Percentiles rank a stretch among this genome's conserved stretches.
phyloP scores from a whole-genome alignment of 2,888 invertebrate species.

The Drosophila lutescens region DNA sequence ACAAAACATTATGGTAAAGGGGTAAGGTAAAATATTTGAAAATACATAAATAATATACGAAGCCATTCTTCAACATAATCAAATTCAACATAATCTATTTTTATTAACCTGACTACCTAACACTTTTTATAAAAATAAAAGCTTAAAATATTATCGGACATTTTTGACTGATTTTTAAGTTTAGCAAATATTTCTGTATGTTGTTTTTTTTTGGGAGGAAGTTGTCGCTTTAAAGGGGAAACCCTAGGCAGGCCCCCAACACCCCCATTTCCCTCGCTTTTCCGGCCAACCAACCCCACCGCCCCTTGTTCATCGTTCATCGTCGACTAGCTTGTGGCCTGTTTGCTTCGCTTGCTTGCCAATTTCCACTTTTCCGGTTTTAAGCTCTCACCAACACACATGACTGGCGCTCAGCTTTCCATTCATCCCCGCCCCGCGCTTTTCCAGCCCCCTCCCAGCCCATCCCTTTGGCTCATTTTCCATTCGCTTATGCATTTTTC shows the following conservation, averaged over 20 bases:
- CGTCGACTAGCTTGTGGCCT: slow-evolving; percentile 48
- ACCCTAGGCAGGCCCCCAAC: slow-evolving; percentile 7
- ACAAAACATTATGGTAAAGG: background rate
- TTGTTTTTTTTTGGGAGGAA: background rate
- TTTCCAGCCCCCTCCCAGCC: slow-evolving; percentile 6
- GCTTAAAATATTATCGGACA: background rate
- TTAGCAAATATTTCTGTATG: background rate
- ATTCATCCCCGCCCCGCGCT: slow-evolving; percentile 7
- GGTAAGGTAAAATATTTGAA: background rate
- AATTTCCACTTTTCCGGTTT: slow-evolving; percentile 76
- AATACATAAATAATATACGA: background rate
- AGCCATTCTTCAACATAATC: no score
- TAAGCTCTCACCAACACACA: slow-evolving; percentile 56
- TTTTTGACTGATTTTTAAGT: background rate
- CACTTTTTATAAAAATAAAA: no score
- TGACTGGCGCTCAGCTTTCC: slow-evolving; percentile 8
- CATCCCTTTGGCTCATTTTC: slow-evolving; percentile 35
- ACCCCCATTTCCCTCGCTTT: background rate
- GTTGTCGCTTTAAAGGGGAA: slow-evolving; percentile 10
- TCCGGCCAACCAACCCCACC: background rate
- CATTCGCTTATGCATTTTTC: slow-evolving; percentile 61
- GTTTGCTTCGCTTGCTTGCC: slow-evolving; percentile 72
- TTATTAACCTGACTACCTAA: background rate
- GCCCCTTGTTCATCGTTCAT: slow-evolving; percentile 8
- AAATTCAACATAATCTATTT: no score